Percentiles rank a stretch among this genome's conserved stretches.
phyloP scores from a whole-genome alignment of 2,888 invertebrate species.

The Hypena proboscidalis region DNA sequence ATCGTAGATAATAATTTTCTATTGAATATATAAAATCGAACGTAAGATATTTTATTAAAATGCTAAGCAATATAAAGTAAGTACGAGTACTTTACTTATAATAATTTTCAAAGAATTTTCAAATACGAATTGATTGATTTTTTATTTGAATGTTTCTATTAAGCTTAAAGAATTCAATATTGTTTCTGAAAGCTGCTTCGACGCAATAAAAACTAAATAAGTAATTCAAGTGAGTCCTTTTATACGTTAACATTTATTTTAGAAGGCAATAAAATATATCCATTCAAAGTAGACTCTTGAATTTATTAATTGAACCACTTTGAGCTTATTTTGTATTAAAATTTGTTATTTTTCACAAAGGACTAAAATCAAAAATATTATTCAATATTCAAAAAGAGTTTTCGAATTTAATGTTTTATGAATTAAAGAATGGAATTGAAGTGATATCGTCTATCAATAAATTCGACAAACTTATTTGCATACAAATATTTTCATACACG shows the following conservation, averaged over 20 bases:
- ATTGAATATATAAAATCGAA: conserved; percentile 46
- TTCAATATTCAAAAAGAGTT: too few species aligned
- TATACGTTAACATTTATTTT: neutral
- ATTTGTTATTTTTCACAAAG: too few species aligned
- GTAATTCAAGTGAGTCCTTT: conserved; percentile 1
- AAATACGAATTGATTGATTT: conserved; percentile 1
- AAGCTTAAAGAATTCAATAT: neutral
- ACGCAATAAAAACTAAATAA: conserved; percentile 6
- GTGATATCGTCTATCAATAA: too few species aligned
- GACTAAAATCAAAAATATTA: too few species aligned
- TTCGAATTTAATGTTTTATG: too few species aligned
- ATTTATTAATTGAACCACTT: too few species aligned
- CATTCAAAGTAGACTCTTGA: neutral
- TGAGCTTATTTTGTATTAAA: too few species aligned
- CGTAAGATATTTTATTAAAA: conserved; percentile 40
- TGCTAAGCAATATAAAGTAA: conserved; percentile 26
- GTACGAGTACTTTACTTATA: conserved; percentile 7
- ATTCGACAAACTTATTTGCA: too few species aligned
- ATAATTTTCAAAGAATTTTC: conserved; percentile 7
- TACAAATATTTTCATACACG: too few species aligned
- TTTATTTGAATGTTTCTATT: conserved; percentile 1
- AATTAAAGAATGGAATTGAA: too few species aligned
- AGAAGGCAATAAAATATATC: neutral
- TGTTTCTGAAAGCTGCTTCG: neutral
- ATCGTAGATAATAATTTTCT: conserved; percentile 46